Evolutionary conservation across 2,113 vertebrate species (phyloP).

Genomic region (Dascyllus trimaculatus): DNA sequence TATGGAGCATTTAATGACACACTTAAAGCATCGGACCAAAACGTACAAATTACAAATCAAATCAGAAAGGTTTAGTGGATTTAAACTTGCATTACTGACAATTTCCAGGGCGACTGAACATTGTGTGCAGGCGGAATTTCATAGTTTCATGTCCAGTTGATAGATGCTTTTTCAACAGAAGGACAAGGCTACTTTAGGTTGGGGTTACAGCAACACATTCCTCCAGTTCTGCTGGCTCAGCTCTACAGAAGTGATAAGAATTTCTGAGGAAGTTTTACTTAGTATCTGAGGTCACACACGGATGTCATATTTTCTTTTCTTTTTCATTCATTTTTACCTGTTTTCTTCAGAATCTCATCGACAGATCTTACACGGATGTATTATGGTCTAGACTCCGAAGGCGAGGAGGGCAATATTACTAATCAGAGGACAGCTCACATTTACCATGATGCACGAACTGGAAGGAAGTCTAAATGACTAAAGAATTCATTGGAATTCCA

Average conservation of each 20-base stretch:
- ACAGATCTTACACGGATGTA: background rate
- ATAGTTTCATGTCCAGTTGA: slow-evolving; percentile 24
- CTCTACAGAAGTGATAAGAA: background rate
- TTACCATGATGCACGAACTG: background rate
- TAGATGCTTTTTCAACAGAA: slow-evolving; percentile 29
- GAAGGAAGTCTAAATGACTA: slow-evolving; percentile 1
- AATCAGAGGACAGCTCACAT: background rate
- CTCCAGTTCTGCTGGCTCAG: slow-evolving; percentile 14
- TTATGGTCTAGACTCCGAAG: too few species aligned
- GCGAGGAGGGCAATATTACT: background rate
- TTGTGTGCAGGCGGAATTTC: slow-evolving; percentile 18
- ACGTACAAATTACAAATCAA: background rate
- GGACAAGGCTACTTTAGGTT: slow-evolving; percentile 18
- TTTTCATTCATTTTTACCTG: rapidly evolving
- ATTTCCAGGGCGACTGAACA: background rate
- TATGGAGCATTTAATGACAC: background rate
- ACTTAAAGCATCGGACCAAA: slow-evolving; percentile 10
- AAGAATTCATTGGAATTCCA: slow-evolving; percentile 1
- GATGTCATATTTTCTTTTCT: background rate
- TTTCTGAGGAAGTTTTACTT: slow-evolving; percentile 30
- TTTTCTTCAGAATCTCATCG: background rate
- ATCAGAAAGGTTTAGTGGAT: background rate
- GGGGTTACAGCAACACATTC: slow-evolving; percentile 4
- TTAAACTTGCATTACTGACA: background rate
- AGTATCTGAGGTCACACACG: background rate